Conservation (phyloP, 2,113 vertebrate species). For the Labeo catla region DNA sequence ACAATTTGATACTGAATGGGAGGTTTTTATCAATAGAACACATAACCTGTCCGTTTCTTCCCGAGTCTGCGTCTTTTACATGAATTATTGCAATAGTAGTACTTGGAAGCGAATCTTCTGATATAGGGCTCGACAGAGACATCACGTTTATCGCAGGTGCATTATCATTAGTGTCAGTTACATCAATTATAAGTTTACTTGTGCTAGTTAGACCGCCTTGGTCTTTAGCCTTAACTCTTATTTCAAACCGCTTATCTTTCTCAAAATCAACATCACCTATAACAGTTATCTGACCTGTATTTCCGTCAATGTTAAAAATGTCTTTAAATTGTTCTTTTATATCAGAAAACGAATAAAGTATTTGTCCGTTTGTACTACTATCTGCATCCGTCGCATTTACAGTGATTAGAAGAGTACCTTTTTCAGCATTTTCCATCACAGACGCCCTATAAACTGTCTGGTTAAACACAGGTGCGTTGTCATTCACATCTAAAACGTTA, state of each 20-base stretch:
- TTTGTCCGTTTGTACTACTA: conserved; percentile 55
- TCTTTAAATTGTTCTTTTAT: conserved; percentile 40
- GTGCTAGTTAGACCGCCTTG: conserved; percentile 62
- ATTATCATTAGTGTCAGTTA: conserved; percentile 70
- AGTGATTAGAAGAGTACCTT: conserved; percentile 54
- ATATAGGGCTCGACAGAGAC: conserved; percentile 65
- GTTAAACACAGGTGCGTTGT: conserved; percentile 72
- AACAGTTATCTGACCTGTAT: conserved; percentile 62
- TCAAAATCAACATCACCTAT: conserved; percentile 65
- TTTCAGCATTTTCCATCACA: conserved; percentile 50
- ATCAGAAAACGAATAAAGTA: conserved; percentile 53
- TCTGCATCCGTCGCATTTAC: conserved; percentile 70
- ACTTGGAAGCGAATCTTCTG: conserved; percentile 66
- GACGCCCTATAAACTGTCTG: conserved; percentile 64
- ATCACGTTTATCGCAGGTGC: conserved; percentile 63
- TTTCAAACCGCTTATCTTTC: conserved; percentile 65
- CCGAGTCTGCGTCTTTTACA: conserved; percentile 70
- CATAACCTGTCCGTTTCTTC: conserved; percentile 67
- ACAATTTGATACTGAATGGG: conserved; percentile 55
- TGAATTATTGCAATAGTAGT: conserved; percentile 70
- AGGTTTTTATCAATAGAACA: conserved; percentile 59
- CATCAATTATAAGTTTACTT: conserved; percentile 65
- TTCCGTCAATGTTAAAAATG: conserved; percentile 59
- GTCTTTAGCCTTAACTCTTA: conserved; percentile 65
- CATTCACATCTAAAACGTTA: conserved; percentile 72